Evolutionary conservation across 1,140 invertebrate species (phyloP), one percentile per base, ranked within the genome.

Genomic region (Drosophila jambulina): DNA sequence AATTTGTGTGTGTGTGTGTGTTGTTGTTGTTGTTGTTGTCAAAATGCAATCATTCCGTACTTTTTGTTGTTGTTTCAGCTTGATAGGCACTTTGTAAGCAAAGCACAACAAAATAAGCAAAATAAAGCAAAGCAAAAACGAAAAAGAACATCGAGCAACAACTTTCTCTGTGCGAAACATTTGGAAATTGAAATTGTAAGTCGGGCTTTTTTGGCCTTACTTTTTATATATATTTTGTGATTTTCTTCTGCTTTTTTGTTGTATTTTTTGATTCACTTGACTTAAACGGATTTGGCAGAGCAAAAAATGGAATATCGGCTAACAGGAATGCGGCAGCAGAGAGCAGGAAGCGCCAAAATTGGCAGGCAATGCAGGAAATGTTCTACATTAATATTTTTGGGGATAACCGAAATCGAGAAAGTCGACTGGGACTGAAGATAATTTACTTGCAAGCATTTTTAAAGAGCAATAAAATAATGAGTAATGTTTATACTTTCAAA

Each of bases 11-110:
- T 43, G 29, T 38, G 58, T 42, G n/a, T 78, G 42, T 36, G n/a
- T 48, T 10, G 51, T 25, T 19, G 70, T 45, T 72, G n/a, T n/a
- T 80, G 78, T 80, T 88, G 77, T 84, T 88, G 85, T 82, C 81
- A 82, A 90, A 88, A 88, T 88, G 85, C 85, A 88, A 88, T 88
- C 85, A 88, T 84, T 82, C 29, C 69, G 69, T 69, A 77, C 78
- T 49, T 57, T 42, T 80, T 78, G 45, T 43, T 76, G 62, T 65
- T 84, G 38, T 46, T 77, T 43, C 40, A 59, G 80, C 76, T 62
- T 83, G 84, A 80, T 83, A 88, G 84, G 80, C 83, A 87, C 76
- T 87, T 87, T 85, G 76, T 68, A 64, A 74, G 80, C 58, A 72
- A 81, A 70, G 67, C 67, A 70, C 63, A 70, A 46, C 49, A 68